These are phyloP conservation scores for Sterrhoptilus dennistouni DNA, from an alignment of 2,113 vertebrate species.

Conservation along the genomic window DNA sequence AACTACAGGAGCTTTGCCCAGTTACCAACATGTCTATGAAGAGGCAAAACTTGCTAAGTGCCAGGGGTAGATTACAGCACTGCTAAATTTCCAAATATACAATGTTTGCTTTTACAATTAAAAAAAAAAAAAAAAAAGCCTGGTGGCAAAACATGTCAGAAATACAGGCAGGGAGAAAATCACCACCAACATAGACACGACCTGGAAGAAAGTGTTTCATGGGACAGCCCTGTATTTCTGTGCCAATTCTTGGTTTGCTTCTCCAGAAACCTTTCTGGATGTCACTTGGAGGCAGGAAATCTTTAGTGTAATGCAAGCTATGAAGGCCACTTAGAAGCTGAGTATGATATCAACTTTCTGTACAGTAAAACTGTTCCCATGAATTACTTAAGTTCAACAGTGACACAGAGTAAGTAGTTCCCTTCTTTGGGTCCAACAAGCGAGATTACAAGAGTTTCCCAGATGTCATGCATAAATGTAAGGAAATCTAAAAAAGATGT, in stretches of 20 bases:
- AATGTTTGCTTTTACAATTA: background rate
- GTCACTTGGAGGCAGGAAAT: background rate
- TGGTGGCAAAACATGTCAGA: background rate
- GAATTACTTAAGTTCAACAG: background rate
- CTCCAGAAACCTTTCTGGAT: background rate
- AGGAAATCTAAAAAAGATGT: background rate
- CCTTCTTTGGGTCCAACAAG: background rate
- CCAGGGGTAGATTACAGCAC: background rate
- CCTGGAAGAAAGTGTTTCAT: background rate
- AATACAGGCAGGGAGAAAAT: background rate
- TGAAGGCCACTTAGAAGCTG: background rate
- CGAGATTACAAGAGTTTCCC: background rate
- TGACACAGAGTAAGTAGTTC: background rate
- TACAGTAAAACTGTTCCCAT: background rate
- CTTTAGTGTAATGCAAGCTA: background rate
- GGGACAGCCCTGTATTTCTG: background rate
- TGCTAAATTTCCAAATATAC: background rate
- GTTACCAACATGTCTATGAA: background rate
- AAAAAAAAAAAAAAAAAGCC: background rate
- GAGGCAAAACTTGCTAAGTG: background rate
- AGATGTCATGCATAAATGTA: fast-evolving
- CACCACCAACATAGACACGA: background rate
- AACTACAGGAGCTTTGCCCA: background rate
- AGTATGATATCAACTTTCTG: background rate
- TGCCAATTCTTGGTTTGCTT: background rate